These are phyloP conservation scores for Rhinophrynus dorsalis DNA, from an alignment of 2,797 vertebrate species.

Conservation along the genomic window DNA sequence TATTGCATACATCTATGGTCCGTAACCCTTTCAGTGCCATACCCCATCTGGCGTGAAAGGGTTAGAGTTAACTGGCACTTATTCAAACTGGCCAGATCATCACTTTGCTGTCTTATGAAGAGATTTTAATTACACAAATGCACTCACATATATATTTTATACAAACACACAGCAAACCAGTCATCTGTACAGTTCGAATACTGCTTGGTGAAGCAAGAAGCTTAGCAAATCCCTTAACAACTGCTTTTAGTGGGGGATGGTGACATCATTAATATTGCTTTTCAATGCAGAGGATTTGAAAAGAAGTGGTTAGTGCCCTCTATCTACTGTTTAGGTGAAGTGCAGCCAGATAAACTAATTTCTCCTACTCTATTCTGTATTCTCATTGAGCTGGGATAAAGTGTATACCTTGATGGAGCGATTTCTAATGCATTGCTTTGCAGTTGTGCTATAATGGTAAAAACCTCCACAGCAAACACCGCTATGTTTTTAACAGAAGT, in stretches of 20 bases:
- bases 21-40: no score
- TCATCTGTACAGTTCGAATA: constrained; percentile 54
- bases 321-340: constrained; percentile 5
- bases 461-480: no score
- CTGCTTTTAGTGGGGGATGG: constrained; percentile 33
- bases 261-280: constrained; percentile 27
- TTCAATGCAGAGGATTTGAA: constrained; percentile 29
- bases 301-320: constrained; percentile 21
- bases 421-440: no score
- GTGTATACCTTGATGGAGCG: no score
- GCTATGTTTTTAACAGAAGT: no score
- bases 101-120: constrained; percentile 41
- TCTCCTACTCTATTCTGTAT: no score
- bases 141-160: no score
- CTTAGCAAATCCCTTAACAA: constrained; percentile 33
- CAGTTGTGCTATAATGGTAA: no score
- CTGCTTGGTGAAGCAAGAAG: constrained; percentile 48
- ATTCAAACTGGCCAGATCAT: constrained; percentile 54
- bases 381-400: no score
- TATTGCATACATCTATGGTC: no score
- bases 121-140: constrained; percentile 54
- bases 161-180: constrained; percentile 45
- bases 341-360: neutral
- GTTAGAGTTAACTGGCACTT: constrained; percentile 54
- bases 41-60: no score